These are phyloP conservation scores for Dolichotis patagonum DNA, from an alignment of 2,113 vertebrate genomes.

Conservation along the genomic window DNA sequence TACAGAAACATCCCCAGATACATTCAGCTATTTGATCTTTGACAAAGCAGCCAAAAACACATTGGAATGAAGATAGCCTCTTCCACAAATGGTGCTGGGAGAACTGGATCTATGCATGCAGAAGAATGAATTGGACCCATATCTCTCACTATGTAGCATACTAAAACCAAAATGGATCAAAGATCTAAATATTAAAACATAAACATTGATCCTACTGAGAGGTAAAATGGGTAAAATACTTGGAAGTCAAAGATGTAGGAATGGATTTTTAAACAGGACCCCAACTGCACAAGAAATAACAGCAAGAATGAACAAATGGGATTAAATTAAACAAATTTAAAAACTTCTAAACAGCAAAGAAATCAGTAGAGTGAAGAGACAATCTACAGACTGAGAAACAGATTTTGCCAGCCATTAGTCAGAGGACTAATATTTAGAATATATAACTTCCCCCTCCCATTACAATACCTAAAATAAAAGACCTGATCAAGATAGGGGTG, in stretches of 20 bases:
- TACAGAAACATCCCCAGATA: not conserved
- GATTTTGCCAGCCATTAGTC: not conserved
- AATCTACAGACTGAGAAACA: not conserved
- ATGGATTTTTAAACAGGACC: not conserved
- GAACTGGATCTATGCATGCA: not conserved
- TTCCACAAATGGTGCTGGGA: not conserved
- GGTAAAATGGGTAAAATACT: not conserved
- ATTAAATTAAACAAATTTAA: not conserved
- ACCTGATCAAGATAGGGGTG: not conserved
- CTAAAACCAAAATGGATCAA: not conserved
- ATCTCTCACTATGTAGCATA: not conserved
- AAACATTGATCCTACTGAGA: not conserved
- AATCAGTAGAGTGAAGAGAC: not conserved
- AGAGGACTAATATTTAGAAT: not conserved
- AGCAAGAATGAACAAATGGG: not conserved
- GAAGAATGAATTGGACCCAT: not conserved
- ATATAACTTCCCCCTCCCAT: not conserved
- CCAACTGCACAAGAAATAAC: not conserved
- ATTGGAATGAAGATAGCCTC: not conserved
- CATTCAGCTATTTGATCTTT: not conserved
- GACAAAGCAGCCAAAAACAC: not conserved
- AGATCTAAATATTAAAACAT: not conserved
- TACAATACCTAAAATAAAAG: not conserved
- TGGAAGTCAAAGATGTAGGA: not conserved
- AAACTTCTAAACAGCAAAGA: not conserved